phyloP scores from a whole-genome alignment of 2,888 invertebrate genomes.

The Zaprionus bogoriensis region DNA sequence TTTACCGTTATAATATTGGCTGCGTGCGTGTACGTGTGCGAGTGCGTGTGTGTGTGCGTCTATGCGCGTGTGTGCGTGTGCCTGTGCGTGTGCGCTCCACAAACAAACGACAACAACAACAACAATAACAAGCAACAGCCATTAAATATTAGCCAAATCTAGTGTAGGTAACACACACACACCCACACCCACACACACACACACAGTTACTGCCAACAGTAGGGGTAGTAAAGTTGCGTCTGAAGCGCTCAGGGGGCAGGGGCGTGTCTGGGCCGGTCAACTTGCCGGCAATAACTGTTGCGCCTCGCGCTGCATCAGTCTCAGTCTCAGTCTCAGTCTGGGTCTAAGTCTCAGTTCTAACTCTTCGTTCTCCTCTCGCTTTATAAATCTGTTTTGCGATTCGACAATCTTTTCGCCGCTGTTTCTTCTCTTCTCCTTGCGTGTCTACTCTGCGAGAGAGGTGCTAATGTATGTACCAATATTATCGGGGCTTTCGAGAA shows the following conservation, averaged over 20 bases:
- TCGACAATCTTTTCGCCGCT: not conserved
- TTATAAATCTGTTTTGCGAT: not conserved
- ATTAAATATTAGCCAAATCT: conserved; percentile 61
- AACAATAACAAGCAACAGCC: conserved; percentile 51
- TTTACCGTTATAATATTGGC: not conserved
- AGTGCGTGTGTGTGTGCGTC: conserved; percentile 6
- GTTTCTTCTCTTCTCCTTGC: not conserved
- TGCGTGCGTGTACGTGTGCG: conserved; percentile 6
- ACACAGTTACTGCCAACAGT: not conserved
- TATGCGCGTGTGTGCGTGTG: not conserved
- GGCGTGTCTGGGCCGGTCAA: not conserved
- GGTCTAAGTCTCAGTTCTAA: too few species aligned
- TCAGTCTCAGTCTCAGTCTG: too few species aligned
- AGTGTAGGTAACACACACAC: conserved; percentile 46
- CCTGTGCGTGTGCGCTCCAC: conserved; percentile 9
- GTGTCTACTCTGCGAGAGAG: conserved; percentile 31
- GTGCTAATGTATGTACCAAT: conserved; percentile 70
- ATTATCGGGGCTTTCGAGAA: too few species aligned
- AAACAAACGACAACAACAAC: conserved; percentile 28
- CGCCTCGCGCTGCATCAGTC: too few species aligned
- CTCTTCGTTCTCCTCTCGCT: not conserved
- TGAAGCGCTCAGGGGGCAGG: too few species aligned
- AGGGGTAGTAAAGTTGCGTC: too few species aligned
- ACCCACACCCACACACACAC: conserved; percentile 17
- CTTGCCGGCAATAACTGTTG: conserved; percentile 48